Evolutionary conservation across 2,113 vertebrate species (phyloP).

Genomic region (Euleptes europaea): DNA sequence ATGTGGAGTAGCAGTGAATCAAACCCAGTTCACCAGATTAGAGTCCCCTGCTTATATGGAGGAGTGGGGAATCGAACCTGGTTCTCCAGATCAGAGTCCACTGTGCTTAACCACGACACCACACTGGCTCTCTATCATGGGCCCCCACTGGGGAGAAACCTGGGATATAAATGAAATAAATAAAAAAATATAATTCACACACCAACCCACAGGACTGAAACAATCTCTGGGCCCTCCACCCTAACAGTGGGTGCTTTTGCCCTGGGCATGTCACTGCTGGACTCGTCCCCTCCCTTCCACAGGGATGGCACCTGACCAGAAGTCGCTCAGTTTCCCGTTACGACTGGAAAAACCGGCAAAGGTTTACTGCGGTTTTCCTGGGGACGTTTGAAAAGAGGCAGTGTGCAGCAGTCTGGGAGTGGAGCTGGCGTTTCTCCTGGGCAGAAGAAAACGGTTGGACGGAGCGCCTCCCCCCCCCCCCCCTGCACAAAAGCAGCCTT

Average conservation of each 20-base stretch:
- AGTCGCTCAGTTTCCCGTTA: not conserved
- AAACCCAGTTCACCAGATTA: too few species aligned
- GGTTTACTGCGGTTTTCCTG: not conserved
- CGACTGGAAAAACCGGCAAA: not conserved
- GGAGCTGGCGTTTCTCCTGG: not conserved
- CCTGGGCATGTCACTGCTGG: not conserved
- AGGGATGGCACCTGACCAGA: not conserved
- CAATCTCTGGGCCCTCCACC: not conserved
- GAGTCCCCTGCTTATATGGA: too few species aligned
- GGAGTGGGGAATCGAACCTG: too few species aligned
- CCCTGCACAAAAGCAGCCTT: not conserved
- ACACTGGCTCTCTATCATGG: too few species aligned
- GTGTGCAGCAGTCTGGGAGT: not conserved
- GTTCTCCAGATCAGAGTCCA: too few species aligned
- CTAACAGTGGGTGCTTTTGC: not conserved
- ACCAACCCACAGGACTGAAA: not conserved
- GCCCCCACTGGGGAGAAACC: too few species aligned
- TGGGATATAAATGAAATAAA: too few species aligned
- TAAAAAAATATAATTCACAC: not conserved
- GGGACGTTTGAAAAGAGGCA: not conserved
- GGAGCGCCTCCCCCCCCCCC: not conserved
- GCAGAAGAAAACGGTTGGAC: not conserved
- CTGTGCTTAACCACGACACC: too few species aligned
- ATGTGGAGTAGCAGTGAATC: too few species aligned
- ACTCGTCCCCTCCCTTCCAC: not conserved